Conservation (phyloP, 2,888 invertebrate genomes). For the Ceraclea dissimilis region DNA sequence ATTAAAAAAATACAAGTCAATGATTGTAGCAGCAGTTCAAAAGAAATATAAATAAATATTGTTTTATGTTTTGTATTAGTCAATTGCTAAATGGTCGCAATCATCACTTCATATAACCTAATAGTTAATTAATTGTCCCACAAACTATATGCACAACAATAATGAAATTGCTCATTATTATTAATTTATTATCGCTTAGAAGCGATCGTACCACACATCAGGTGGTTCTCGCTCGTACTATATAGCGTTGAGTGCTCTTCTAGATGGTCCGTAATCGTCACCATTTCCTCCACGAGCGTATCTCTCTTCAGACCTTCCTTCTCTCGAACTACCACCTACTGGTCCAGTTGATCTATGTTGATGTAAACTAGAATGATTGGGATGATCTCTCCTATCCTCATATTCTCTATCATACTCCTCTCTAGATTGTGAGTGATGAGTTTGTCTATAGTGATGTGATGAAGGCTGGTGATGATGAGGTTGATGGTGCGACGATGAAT, state of each 20-base stretch:
- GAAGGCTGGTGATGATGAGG: slow-evolving; percentile 28
- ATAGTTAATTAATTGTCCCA: no score
- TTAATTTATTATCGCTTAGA: slow-evolving; percentile 4
- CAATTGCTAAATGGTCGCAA: background rate
- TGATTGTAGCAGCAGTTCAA: slow-evolving; percentile 10
- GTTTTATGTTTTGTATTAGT: background rate
- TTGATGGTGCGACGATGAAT: slow-evolving; percentile 29
- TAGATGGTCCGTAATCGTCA: slow-evolving; percentile 54
- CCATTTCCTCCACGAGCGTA: slow-evolving; percentile 39
- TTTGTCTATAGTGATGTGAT: slow-evolving; percentile 32
- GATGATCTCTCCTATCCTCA: slow-evolving; percentile 31
- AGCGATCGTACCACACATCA: slow-evolving; percentile 34
- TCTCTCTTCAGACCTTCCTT: slow-evolving; percentile 40
- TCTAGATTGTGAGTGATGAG: slow-evolving; percentile 33
- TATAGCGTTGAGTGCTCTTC: slow-evolving; percentile 67
- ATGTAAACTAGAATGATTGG: slow-evolving; percentile 24
- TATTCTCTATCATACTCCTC: slow-evolving; percentile 34
- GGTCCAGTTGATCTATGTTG: slow-evolving; percentile 34
- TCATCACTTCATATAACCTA: no score
- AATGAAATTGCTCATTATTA: no score
- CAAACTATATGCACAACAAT: no score
- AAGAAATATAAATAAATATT: background rate
- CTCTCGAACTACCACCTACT: slow-evolving; percentile 38
- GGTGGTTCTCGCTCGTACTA: slow-evolving; percentile 49
- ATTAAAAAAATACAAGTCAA: slow-evolving; percentile 1